Evolutionary conservation across 1,140 invertebrate species (phyloP), one percentile per base, ranked within the genome.

Genomic region (Calephelis nemesis): DNA sequence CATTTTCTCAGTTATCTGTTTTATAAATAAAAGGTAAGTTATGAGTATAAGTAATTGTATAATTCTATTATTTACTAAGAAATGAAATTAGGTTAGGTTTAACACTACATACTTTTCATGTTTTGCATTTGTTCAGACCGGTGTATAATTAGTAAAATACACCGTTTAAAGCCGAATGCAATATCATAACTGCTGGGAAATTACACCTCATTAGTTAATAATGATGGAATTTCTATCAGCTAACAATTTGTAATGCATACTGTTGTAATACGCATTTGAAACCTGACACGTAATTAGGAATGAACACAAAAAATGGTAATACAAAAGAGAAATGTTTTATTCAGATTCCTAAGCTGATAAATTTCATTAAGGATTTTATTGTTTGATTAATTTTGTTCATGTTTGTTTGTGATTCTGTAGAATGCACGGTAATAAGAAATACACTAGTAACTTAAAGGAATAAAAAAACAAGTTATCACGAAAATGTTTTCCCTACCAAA

Each of bases 101-200:
- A 45, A 9, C 42, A 7, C 42, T 45, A 45, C 42, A 15, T 42
- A 62, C 47, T 68, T 65, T 58, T 48, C 12, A 47, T 42, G 40
- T 45, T 62, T 60, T 42, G 83, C 83, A 82, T 74, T 77, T 73
- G 76, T 82, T 82, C 79, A 85, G 83, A 83, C 63, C 79, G 75
- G 72, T 69, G 75, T 76, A 80, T 74, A 65, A 64, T 58, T 42
- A 80, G 78, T 54, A 60, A 71, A 52, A 63, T 78, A 58, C 75
- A 70, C 74, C 74, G 79, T 80, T 82, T 83, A 82, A 79, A 58
- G 81, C 81, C 74, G 70, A 74, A 76, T 82, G 83, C 81, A 50
- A 82, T 49, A 82, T 69, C 52, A 74, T 54, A 72, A 45, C 47
- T 74, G 66, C 50, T 66, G 39, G n/a, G 50, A 47, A 58, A 39